These are phyloP conservation scores for Mamestra brassicae DNA, from an alignment of 2,888 invertebrate species.

Conservation along the genomic window DNA sequence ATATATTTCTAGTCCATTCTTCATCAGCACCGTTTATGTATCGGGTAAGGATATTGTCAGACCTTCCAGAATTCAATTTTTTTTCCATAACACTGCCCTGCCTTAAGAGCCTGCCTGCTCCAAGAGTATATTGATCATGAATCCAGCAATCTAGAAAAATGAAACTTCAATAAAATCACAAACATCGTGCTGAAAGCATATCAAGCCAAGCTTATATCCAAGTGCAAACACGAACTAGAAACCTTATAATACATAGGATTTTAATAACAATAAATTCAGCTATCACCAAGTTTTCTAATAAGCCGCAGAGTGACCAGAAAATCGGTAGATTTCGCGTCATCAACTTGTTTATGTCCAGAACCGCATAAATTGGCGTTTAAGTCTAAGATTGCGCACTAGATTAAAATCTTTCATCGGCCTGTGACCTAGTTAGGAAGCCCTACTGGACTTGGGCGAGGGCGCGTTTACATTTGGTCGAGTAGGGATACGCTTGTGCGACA, in stretches of 20 bases:
- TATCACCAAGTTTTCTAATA: conserved; percentile 24
- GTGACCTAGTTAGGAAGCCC: conserved; percentile 53
- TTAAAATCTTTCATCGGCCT: conserved; percentile 64
- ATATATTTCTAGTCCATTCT: no score
- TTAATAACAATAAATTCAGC: conserved; percentile 28
- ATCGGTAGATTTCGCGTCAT: conserved; percentile 49
- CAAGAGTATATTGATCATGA: no score
- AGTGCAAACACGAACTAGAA: conserved; percentile 15
- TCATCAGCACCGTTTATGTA: no score
- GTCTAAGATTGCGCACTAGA: conserved; percentile 60
- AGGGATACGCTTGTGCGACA: not conserved
- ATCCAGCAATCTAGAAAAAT: not conserved
- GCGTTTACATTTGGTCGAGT: conserved; percentile 31
- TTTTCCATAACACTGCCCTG: no score
- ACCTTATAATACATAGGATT: conserved; percentile 3
- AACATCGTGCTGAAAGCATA: not conserved
- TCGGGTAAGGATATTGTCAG: no score
- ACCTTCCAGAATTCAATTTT: no score
- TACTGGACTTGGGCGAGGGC: conserved; percentile 44
- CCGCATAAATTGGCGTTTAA: conserved; percentile 65
- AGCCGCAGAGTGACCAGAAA: conserved; percentile 34
- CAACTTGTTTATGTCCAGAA: conserved; percentile 58
- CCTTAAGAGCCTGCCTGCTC: no score
- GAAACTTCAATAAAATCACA: not conserved
- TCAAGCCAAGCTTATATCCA: not conserved